A percentile compares a stretch with the other conserved stretches of the same genome.
Evolutionary conservation across 1,140 invertebrate genomes (phyloP).

Genomic region (Thalassaphorura encarpata): DNA sequence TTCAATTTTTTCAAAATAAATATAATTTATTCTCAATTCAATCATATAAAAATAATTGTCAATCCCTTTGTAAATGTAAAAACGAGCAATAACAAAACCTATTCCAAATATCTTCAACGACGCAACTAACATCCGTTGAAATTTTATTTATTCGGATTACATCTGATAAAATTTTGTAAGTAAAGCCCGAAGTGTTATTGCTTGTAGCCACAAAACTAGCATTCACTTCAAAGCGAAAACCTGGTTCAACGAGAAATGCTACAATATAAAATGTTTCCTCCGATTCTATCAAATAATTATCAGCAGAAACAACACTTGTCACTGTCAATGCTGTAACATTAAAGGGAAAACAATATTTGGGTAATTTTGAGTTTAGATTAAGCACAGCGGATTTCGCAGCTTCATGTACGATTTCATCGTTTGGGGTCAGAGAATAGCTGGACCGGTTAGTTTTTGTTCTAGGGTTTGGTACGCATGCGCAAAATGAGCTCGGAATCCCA

Average conservation of each 20-base stretch:
- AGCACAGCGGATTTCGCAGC: constrained; percentile 7
- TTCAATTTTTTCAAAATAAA: too few species aligned
- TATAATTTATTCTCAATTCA: too few species aligned
- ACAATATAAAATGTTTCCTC: constrained; percentile 14
- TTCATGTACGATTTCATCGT: not conserved
- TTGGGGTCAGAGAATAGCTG: constrained; percentile 3
- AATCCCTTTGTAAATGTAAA: too few species aligned
- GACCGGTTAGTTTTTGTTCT: too few species aligned
- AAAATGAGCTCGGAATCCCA: constrained; percentile 22
- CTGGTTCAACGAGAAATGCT: constrained; percentile 19
- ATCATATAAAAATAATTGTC: too few species aligned
- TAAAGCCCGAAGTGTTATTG: not conserved
- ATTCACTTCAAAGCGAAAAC: constrained; percentile 26
- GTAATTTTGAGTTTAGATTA: constrained; percentile 19
- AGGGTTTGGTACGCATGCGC: constrained; percentile 28
- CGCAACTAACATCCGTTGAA: constrained; percentile 14
- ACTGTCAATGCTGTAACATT: constrained; percentile 4
- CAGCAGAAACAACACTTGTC: constrained; percentile 2
- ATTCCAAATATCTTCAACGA: constrained; percentile 14
- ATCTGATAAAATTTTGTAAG: constrained; percentile 1
- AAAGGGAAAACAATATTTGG: constrained; percentile 6
- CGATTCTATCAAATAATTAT: not conserved
- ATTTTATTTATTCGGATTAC: constrained; percentile 25
- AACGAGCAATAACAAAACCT: constrained; percentile 24
- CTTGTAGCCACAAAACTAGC: not conserved